phyloP scores from a whole-genome alignment of 2,113 vertebrate species.

The Hystrix brachyura region DNA sequence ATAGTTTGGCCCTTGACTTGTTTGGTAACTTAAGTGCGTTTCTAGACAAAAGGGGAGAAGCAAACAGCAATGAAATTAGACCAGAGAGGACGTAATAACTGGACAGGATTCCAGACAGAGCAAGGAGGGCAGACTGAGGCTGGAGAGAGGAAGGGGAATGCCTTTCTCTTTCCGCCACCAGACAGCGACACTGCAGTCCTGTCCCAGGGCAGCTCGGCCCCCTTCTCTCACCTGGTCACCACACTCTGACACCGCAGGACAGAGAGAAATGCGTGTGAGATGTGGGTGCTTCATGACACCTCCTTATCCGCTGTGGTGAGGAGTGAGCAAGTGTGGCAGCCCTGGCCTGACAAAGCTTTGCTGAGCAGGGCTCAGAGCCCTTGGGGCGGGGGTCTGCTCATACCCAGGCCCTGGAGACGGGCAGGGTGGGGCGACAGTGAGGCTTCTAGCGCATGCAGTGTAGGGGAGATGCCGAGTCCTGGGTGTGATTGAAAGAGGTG shows the following conservation, averaged over 20 bases:
- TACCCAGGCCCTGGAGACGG: background rate
- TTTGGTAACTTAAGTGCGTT: background rate
- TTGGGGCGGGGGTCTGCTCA: no score
- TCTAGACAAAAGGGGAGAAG: background rate
- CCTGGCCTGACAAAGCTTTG: background rate
- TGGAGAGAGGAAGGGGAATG: background rate
- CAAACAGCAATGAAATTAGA: background rate
- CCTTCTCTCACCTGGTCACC: background rate
- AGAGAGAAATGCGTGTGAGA: background rate
- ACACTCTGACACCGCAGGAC: no score
- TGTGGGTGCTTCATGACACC: background rate
- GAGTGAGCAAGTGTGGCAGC: background rate
- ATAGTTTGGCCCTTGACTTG: background rate
- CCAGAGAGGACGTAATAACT: background rate
- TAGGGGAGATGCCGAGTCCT: no score
- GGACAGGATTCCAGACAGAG: background rate
- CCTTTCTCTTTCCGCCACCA: background rate
- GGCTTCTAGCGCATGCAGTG: background rate
- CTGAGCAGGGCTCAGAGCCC: no score
- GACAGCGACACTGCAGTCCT: background rate
- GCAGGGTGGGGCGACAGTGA: no score
- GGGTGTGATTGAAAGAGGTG: background rate
- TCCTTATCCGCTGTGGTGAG: background rate
- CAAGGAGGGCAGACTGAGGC: accelerated
- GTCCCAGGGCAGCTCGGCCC: background rate